Conservation (phyloP, 23 tunicate species). For the Diplosoma virens region DNA sequence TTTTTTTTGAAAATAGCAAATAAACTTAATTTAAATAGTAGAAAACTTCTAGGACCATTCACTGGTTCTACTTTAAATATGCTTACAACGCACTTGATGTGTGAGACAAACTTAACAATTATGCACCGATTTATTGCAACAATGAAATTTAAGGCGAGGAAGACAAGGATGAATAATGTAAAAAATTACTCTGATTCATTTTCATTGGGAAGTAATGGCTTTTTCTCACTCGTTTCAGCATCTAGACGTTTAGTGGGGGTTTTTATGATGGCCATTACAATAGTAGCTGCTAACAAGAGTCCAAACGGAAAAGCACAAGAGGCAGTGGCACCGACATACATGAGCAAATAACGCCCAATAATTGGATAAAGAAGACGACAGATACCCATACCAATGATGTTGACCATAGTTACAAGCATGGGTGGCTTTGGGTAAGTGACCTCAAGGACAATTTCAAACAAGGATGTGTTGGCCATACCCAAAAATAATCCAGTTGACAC, state of each 20-base stretch:
- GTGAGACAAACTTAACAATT: no score
- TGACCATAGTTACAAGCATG: conserved; percentile 51
- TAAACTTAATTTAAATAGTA: no score
- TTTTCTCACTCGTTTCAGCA: conserved; percentile 30
- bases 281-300: conserved; percentile 17
- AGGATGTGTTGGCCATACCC: conserved; percentile 56
- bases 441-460: conserved; percentile 52
- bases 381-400: conserved; percentile 56
- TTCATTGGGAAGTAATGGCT: neutral
- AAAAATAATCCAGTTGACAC: conserved; percentile 38
- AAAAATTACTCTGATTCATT: no score
- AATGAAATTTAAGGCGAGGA: no score
- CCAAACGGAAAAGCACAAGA: conserved; percentile 37
- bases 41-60: no score
- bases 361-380: conserved; percentile 65
- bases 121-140: no score
- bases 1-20: no score
- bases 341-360: conserved; percentile 37
- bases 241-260: conserved; percentile 34
- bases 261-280: conserved; percentile 24
- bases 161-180: no score
- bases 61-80: no score
- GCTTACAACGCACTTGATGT: no score
- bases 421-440: conserved; percentile 62
- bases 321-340: conserved; percentile 38